Evolutionary conservation across 1,140 invertebrate species (phyloP).

Genomic region (Mylabris phalerata): DNA sequence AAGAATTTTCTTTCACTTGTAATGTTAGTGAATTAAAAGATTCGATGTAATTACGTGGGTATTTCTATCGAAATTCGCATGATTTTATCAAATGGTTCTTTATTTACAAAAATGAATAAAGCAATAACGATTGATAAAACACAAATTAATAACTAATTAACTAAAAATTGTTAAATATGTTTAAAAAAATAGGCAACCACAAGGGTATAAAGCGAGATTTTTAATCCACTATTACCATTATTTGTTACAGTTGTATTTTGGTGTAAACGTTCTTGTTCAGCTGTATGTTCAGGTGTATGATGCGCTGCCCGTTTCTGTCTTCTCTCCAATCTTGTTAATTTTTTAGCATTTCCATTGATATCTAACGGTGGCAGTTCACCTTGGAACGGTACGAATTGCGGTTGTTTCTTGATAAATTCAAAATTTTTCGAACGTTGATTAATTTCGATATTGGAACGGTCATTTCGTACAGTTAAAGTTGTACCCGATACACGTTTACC

Average conservation of each 20-base stretch:
- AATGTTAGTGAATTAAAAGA: too few species aligned
- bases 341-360: slow-evolving; percentile 25
- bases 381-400: slow-evolving; percentile 63
- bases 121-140: neutral
- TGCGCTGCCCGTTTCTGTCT: slow-evolving; percentile 10
- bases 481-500: slow-evolving; percentile 61
- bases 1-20: neutral
- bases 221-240: neutral
- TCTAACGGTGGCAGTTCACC: slow-evolving; percentile 60
- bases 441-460: slow-evolving; percentile 43
- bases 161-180: neutral
- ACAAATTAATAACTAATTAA: neutral
- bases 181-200: neutral
- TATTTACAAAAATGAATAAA: neutral
- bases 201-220: neutral
- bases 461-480: slow-evolving; percentile 51
- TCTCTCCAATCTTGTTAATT: neutral
- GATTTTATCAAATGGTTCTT: neutral
- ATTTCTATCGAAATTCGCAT: too few species aligned
- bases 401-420: slow-evolving; percentile 53
- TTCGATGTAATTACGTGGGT: too few species aligned
- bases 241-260: neutral
- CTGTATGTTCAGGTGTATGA: slow-evolving; percentile 22
- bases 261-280: slow-evolving; percentile 8
- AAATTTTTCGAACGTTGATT: slow-evolving; percentile 47